These are phyloP conservation scores for human DNA, from an alignment of 2,113 vertebrate species.

Conservation along the genomic window GRCh38 chr1:58821001-58821500, in stretches of 20 bases:
- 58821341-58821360: background rate
- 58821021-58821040: constrained; percentile 17
- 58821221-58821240: background rate
- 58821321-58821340: background rate
- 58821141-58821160: background rate
- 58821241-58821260: background rate
- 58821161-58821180: background rate
- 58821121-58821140: background rate
- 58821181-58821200: background rate
- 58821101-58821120: background rate
- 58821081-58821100: background rate
- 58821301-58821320: background rate
- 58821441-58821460: background rate
- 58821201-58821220: background rate
- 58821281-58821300: background rate
- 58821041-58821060: background rate
- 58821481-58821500: background rate
- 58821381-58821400: background rate
- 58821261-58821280: background rate
- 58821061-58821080: background rate
- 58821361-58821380: background rate
- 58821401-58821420: background rate
- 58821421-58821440: background rate
- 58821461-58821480: background rate
- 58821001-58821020: background rate